Conservation (phyloP, 2,113 vertebrate species). For the Rhinopomastus cyanomelas region DNA sequence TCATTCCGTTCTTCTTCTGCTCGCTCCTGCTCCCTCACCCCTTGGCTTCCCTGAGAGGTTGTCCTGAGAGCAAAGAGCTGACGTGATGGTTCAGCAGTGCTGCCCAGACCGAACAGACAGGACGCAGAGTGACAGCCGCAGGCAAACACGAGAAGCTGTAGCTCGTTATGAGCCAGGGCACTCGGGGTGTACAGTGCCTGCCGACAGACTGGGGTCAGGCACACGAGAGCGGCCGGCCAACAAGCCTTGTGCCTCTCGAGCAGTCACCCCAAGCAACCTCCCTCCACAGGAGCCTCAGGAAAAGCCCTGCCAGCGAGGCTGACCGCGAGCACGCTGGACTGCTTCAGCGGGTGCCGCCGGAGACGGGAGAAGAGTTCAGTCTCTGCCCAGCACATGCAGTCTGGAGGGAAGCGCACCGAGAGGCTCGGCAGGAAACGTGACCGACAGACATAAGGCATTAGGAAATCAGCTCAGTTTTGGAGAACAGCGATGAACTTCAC, state of each 20-base stretch:
- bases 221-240: background rate
- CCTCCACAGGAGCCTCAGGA: background rate
- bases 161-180: background rate
- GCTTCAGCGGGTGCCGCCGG: accelerated
- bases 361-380: background rate
- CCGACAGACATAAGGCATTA: background rate
- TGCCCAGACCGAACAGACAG: background rate
- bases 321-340: background rate
- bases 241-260: background rate
- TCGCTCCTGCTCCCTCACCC: background rate
- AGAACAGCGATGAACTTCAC: background rate
- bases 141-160: background rate
- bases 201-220: background rate
- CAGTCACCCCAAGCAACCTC: background rate
- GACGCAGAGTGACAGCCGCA: background rate
- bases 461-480: background rate
- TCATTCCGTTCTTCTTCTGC: background rate
- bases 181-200: background rate
- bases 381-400: background rate
- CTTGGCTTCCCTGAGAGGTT: background rate
- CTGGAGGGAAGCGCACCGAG: background rate
- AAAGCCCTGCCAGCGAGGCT: background rate
- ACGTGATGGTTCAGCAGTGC: background rate
- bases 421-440: background rate
- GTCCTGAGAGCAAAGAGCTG: background rate